These are phyloP conservation scores for Solenodon paradoxus DNA, from an alignment of 2,113 vertebrate species.

Conservation along the genomic window DNA sequence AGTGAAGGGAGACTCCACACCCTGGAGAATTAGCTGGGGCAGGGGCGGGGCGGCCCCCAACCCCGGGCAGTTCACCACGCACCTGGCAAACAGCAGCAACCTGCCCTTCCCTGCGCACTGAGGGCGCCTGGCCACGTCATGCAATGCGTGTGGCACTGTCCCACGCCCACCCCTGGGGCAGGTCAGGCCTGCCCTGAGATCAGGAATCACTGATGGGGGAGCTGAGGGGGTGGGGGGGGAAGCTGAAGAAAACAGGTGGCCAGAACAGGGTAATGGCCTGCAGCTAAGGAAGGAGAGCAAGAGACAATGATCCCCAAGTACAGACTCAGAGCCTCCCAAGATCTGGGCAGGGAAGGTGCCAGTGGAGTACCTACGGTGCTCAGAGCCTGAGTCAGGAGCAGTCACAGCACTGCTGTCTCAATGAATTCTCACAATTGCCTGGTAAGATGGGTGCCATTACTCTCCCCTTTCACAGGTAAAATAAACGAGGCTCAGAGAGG, in stretches of 20 bases:
- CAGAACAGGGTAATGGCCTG: background rate
- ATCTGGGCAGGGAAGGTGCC: background rate
- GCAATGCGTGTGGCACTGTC: conserved; percentile 59
- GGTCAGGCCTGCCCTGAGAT: conserved; percentile 26
- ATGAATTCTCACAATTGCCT: background rate
- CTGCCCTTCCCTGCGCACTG: conserved; percentile 16
- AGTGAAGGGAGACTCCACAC: conserved; percentile 49
- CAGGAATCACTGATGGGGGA: background rate
- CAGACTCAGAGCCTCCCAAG: background rate
- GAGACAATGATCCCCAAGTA: background rate
- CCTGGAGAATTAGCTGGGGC: conserved; percentile 37
- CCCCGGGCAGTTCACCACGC: conserved; percentile 35
- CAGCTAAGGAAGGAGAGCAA: background rate
- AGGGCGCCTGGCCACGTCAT: conserved; percentile 54
- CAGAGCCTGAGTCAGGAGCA: background rate
- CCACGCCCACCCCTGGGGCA: conserved; percentile 52
- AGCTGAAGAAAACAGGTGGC: background rate
- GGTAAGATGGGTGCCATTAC: background rate
- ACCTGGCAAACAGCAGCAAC: conserved; percentile 59
- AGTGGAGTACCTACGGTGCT: background rate
- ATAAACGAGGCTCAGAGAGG: background rate
- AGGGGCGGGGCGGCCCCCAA: background rate
- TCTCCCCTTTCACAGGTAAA: background rate
- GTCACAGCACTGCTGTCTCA: background rate
- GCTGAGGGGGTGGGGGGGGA: background rate